Percentiles rank a stretch among this genome's conserved stretches.
These are phyloP conservation scores for Pocillopora damicornis DNA, from an alignment of 64 coral and sea anemone species.

Conservation along the genomic window DNA sequence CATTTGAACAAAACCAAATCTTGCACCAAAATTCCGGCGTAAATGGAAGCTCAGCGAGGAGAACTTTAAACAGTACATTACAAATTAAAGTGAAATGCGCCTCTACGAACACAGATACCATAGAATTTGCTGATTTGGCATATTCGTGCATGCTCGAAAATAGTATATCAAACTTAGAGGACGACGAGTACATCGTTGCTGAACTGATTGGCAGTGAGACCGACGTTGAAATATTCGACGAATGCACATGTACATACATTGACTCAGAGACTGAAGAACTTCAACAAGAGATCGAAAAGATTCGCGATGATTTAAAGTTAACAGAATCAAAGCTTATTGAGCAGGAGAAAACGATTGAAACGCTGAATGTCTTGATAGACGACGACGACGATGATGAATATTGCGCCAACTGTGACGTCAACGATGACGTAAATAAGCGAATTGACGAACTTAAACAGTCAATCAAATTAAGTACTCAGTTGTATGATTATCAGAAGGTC, in stretches of 20 bases:
- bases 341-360: constrained; percentile 40
- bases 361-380: not conserved
- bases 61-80: not conserved
- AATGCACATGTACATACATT: constrained; percentile 1
- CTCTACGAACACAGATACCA: constrained; percentile 13
- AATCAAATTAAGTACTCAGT: constrained; percentile 47
- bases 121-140: not conserved
- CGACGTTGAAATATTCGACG: constrained; percentile 1
- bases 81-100: not conserved
- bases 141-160: not conserved
- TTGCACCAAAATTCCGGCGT: not conserved
- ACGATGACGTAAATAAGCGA: constrained; percentile 8
- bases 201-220: constrained; percentile 29
- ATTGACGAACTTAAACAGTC: constrained; percentile 33
- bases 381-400: not conserved
- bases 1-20: constrained; percentile 22
- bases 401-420: not conserved
- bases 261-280: constrained; percentile 20
- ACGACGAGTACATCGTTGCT: constrained; percentile 3
- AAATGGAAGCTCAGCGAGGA: not conserved
- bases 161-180: not conserved
- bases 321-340: constrained; percentile 29
- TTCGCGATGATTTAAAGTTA: constrained; percentile 18
- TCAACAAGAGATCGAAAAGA: constrained; percentile 6
- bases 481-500: constrained; percentile 61